A percentile compares a stretch with the other conserved stretches of the same genome.
Conservation (phyloP, 2,113 vertebrate species). For the Falco punctatus region DNA sequence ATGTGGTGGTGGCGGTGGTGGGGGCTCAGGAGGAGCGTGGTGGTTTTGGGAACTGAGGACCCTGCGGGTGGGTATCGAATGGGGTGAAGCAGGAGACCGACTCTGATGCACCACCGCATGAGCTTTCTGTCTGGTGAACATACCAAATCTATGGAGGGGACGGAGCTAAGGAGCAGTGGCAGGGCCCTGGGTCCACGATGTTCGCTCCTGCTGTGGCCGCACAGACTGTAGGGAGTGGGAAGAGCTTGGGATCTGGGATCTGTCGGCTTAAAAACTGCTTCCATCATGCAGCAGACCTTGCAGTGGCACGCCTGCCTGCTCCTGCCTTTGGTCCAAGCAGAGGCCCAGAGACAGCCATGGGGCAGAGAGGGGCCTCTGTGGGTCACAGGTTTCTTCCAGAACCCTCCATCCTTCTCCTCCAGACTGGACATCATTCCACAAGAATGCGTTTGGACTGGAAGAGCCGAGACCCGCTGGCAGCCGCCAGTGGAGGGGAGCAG, state of each 20-base stretch:
- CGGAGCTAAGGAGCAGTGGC: background rate
- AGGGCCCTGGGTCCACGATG: fast-evolving
- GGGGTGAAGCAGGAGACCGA: background rate
- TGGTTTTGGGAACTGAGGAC: background rate
- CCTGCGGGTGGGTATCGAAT: no score
- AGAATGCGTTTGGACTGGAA: background rate
- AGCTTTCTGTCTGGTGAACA: background rate
- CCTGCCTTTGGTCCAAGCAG: background rate
- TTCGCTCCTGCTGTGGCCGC: background rate
- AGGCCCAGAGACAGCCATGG: background rate
- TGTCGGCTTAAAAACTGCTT: no score
- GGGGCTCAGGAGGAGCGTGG: background rate
- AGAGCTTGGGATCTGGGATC: background rate
- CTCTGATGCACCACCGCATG: background rate
- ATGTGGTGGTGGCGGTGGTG: background rate
- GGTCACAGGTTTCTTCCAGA: background rate
- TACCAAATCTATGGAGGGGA: background rate
- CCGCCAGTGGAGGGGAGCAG: background rate
- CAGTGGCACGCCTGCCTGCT: background rate
- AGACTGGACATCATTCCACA: background rate
- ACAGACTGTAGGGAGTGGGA: background rate
- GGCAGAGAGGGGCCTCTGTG: background rate
- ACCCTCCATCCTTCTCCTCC: background rate
- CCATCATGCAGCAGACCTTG: background rate
- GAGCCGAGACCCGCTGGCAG: background rate